Percentiles rank a stretch among this genome's conserved stretches.
phyloP scores from a whole-genome alignment of 2,888 invertebrate species.

The Coelopa pilipes region DNA sequence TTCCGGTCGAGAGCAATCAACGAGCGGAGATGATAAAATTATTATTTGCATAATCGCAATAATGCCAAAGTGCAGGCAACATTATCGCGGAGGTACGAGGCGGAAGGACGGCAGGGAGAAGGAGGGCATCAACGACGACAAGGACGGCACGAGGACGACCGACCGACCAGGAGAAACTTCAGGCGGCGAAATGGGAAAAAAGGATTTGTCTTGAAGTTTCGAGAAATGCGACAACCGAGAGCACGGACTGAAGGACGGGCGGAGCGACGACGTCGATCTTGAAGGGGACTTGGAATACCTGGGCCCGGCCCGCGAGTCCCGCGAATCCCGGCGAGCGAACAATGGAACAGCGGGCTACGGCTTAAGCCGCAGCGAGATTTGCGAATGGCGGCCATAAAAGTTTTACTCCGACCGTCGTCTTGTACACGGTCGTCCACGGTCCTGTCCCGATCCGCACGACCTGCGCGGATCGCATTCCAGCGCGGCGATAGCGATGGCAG shows the following conservation, averaged over 20 bases:
- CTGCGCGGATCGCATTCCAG: background rate
- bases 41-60: slow-evolving; percentile 14
- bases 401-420: background rate
- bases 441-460: background rate
- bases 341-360: slow-evolving; percentile 34
- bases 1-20: background rate
- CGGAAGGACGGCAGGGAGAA: background rate
- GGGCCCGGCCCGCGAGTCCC: background rate
- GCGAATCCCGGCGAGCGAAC: slow-evolving; percentile 11
- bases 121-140: too few relatives aligned
- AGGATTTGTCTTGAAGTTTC: background rate
- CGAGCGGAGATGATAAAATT: background rate
- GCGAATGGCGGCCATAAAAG: slow-evolving; percentile 44
- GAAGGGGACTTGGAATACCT: background rate
- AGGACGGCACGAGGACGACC: background rate
- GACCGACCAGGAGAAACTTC: background rate
- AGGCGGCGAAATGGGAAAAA: background rate
- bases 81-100: background rate
- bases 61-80: background rate
- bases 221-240: background rate
- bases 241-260: too few relatives aligned
- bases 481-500: background rate
- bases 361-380: slow-evolving; percentile 37
- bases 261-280: too few relatives aligned
- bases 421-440: background rate